Conservation (phyloP, 2,888 invertebrate genomes). For the Cecidostiba fungosa region DNA sequence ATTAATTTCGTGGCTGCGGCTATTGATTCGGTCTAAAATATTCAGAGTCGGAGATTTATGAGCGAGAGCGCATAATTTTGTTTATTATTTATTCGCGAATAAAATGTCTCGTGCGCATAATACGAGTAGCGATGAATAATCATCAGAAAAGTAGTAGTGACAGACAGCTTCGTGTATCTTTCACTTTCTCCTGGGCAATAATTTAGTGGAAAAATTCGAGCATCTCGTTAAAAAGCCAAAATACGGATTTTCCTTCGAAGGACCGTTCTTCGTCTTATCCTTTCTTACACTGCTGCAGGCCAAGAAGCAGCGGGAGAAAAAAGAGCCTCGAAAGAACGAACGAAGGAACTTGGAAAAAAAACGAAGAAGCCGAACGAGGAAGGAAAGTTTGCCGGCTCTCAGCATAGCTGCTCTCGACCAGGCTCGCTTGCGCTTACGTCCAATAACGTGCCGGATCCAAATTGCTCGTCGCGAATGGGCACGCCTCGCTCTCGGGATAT, state of each 20-base stretch:
- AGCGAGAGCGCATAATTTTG: not conserved
- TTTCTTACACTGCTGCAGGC: slow-evolving; percentile 23
- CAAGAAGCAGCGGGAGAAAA: not conserved
- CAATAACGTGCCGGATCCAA: slow-evolving; percentile 73
- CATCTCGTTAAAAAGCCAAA: slow-evolving; percentile 2
- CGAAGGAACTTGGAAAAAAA: not conserved
- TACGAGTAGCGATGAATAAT: not conserved
- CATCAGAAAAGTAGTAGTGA: not conserved
- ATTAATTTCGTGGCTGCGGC: slow-evolving; percentile 45
- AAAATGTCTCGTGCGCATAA: not conserved
- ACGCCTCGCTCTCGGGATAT: slow-evolving; percentile 65
- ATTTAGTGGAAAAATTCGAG: not conserved
- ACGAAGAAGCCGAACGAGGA: not conserved
- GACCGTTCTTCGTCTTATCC: not conserved
- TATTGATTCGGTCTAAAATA: slow-evolving; percentile 13
- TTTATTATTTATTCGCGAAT: not conserved
- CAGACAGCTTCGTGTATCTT: not conserved
- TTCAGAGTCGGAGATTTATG: slow-evolving; percentile 34
- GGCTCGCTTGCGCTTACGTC: slow-evolving; percentile 66
- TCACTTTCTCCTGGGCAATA: not conserved
- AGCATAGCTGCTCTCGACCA: slow-evolving; percentile 15
- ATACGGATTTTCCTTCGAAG: slow-evolving; percentile 8
- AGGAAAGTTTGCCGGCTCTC: slow-evolving; percentile 31
- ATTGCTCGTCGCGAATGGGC: slow-evolving; percentile 74
- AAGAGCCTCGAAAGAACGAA: not conserved